Evolutionary conservation across 2,888 invertebrate species (phyloP), one percentile per base, ranked within the genome.

Genomic region (Tinea pellionella): DNA sequence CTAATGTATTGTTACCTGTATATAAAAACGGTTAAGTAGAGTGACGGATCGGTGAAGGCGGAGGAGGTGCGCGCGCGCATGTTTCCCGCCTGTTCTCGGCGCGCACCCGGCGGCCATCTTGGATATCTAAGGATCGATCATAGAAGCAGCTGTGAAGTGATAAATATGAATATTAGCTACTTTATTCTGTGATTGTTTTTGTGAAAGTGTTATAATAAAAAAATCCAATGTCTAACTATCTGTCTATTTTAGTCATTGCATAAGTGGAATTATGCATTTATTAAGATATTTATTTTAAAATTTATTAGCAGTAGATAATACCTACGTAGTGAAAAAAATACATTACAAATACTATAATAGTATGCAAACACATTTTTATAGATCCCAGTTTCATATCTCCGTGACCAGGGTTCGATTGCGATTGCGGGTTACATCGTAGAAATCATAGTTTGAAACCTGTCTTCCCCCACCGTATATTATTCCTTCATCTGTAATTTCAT

Each of bases 131-230:
- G 70, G 70, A 84, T 84, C 83, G 79, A 87, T 86, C 85, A 85
- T 83, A 84, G 81, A 80, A 83, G 78, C 82, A 82, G 80, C 78
- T 80, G 85, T 80, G 77, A 80, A 79, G 84, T 85, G 82, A 80
- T 80, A 82, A 77, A 80, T 77, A 71, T 69, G 72, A 73, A 67
- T 68, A 63, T 70, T 65, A 67, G 68, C 69, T 68, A 70, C 68
- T 63, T 69, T 67, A 32, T 57, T 8, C 18, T 53, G 53, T 53
- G 24, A 53, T 53, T 53, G 53, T 53, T 53, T 18, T 18, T 1
- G 2, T 53, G 13, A 51, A 51, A 53, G 53, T 53, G 18, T n/a
- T 53, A 18, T 24, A 24, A 2, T 15, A 41, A 41, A n/a, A 41
- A 41, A 4, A n/a, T n/a, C n/a, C n/a, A n/a, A 41, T 41, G 41